These are phyloP conservation scores for Archivesica marissinica DNA, from an alignment of 1,140 invertebrate species.

Conservation along the genomic window DNA sequence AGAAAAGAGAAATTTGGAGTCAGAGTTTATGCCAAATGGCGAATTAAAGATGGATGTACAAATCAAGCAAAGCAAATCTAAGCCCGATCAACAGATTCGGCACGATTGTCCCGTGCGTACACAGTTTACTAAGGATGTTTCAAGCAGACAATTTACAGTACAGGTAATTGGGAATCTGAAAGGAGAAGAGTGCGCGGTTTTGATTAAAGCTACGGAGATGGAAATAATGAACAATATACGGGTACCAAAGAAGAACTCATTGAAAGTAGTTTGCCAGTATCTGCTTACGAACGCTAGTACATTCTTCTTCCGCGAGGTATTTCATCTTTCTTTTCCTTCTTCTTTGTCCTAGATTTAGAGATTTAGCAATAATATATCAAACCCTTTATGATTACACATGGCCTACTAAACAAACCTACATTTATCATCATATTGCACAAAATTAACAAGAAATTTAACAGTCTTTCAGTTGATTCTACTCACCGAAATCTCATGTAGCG, in stretches of 20 bases:
- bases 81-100: neutral
- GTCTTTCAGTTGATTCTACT: neutral
- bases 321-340: neutral
- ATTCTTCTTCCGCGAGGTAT: constrained; percentile 16
- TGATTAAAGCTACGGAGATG: constrained; percentile 52
- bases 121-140: constrained; percentile 2
- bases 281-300: neutral
- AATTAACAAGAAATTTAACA: neutral
- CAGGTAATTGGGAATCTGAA: constrained; percentile 3
- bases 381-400: neutral
- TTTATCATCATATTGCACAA: neutral
- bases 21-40: neutral
- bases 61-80: neutral
- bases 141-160: constrained; percentile 9
- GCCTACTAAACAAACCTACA: neutral
- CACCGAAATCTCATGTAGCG: neutral
- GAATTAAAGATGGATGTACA: neutral
- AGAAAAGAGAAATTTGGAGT: neutral
- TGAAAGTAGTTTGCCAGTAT: constrained; percentile 45
- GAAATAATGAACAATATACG: constrained; percentile 45
- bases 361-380: neutral
- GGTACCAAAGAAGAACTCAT: constrained; percentile 22
- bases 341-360: neutral
- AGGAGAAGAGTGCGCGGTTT: constrained; percentile 28
- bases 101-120: neutral